These are phyloP conservation scores for Collichthys lucidus DNA, from an alignment of 2,113 vertebrate species.

Conservation along the genomic window DNA sequence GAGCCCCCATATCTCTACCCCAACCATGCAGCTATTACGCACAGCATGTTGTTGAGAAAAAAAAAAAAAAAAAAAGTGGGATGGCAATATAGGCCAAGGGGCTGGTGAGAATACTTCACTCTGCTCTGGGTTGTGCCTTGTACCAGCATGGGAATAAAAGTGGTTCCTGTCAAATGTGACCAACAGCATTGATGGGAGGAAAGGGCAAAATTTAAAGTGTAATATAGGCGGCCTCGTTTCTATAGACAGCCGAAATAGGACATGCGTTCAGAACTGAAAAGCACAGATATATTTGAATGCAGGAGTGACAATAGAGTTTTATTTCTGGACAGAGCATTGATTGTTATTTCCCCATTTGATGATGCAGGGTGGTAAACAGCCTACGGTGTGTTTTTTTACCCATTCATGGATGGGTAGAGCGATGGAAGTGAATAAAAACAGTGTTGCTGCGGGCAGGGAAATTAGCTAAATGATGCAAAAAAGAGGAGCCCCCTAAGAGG, in stretches of 20 bases:
- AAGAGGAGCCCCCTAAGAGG: background rate
- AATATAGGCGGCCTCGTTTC: background rate
- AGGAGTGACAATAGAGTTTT: background rate
- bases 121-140: slow-evolving; percentile 40
- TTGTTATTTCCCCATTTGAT: no score
- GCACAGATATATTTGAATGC: background rate
- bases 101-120: slow-evolving; percentile 41
- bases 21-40: slow-evolving; percentile 42
- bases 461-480: background rate
- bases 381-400: no score
- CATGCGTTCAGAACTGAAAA: background rate
- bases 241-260: background rate
- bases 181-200: slow-evolving; percentile 21
- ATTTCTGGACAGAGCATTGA: no score
- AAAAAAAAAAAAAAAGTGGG: slow-evolving; percentile 13
- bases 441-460: no score
- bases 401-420: no score
- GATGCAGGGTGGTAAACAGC: no score
- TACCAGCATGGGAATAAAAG: slow-evolving; percentile 42
- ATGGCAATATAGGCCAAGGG: slow-evolving; percentile 8
- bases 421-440: no score
- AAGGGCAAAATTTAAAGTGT: background rate
- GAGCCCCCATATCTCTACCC: slow-evolving; percentile 71
- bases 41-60: slow-evolving; percentile 9
- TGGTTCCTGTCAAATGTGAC: slow-evolving; percentile 33